Conservation (phyloP, 2,888 invertebrate genomes). For the Ophonus ardosiacus region DNA sequence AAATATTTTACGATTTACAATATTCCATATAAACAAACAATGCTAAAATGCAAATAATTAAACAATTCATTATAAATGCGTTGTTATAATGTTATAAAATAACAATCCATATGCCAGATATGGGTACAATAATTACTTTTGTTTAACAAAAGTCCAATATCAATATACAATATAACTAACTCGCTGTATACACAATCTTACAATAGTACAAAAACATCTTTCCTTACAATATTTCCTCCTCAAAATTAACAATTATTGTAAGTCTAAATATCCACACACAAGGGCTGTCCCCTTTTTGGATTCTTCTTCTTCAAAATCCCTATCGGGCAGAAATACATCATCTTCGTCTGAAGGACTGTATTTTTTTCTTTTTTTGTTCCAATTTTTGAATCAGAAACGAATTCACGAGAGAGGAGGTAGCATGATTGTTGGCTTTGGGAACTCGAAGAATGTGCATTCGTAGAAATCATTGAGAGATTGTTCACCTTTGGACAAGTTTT, state of each 20-base stretch:
- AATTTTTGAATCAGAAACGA: conserved; percentile 68
- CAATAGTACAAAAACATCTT: neutral
- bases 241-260: conserved; percentile 1
- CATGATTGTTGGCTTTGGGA: conserved; percentile 82
- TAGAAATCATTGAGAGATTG: conserved; percentile 82
- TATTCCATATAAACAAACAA: neutral
- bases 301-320: conserved; percentile 5
- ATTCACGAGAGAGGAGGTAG: conserved; percentile 75
- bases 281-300: neutral
- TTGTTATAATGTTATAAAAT: conserved; percentile 4
- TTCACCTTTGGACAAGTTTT: conserved; percentile 80
- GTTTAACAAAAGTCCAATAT: conserved; percentile 22
- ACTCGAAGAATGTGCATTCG: conserved; percentile 81
- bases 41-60: conserved; percentile 21
- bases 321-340: conserved; percentile 19
- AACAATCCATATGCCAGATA: conserved; percentile 43
- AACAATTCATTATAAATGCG: neutral
- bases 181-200: conserved; percentile 28
- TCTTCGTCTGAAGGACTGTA: conserved; percentile 20
- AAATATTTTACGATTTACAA: conserved; percentile 12
- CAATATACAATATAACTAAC: conserved; percentile 20
- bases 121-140: conserved; percentile 34
- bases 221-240: neutral
- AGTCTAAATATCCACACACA: conserved; percentile 1
- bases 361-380: conserved; percentile 52